A percentile compares a stretch with the other conserved stretches of the same genome.
Evolutionary conservation across 2,113 vertebrate species (phyloP).

Genomic region (Ifrita kowaldi): DNA sequence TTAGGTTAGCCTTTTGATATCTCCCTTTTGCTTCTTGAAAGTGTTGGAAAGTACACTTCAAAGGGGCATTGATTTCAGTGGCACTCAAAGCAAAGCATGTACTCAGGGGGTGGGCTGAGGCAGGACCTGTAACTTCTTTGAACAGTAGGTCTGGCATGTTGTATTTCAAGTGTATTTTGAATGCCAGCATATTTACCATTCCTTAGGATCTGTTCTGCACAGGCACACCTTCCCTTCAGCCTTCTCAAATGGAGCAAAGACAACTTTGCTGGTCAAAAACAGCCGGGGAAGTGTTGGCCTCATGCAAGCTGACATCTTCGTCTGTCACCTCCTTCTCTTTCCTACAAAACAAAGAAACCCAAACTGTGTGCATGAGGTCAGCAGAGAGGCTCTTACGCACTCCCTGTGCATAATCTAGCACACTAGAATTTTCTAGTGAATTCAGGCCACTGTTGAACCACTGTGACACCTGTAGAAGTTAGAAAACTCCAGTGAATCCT

Average conservation of each 20-base stretch:
- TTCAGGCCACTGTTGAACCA: not conserved
- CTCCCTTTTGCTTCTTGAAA: not conserved
- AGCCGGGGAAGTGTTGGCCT: fast-evolving
- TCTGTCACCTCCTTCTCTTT: not conserved
- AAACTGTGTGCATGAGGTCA: not conserved
- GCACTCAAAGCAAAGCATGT: not conserved
- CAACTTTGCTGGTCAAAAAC: not conserved
- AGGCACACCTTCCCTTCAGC: not conserved
- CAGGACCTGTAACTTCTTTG: not conserved
- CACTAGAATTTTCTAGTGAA: not conserved
- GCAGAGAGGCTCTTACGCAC: not conserved
- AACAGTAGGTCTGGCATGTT: not conserved
- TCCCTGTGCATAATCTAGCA: not conserved
- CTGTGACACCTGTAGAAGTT: not conserved
- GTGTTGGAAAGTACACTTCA: not conserved
- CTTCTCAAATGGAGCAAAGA: not conserved
- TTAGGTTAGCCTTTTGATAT: not conserved
- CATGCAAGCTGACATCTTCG: not conserved
- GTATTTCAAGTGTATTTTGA: not conserved
- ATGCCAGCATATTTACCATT: not conserved
- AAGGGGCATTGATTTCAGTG: not conserved
- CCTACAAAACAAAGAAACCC: not conserved
- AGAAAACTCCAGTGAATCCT: not conserved
- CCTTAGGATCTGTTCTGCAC: not conserved
- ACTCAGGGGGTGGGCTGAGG: not conserved